Percentiles rank a stretch among this genome's conserved stretches.
Conservation (phyloP, 2,888 invertebrate species). For the Agrypnus murinus region DNA sequence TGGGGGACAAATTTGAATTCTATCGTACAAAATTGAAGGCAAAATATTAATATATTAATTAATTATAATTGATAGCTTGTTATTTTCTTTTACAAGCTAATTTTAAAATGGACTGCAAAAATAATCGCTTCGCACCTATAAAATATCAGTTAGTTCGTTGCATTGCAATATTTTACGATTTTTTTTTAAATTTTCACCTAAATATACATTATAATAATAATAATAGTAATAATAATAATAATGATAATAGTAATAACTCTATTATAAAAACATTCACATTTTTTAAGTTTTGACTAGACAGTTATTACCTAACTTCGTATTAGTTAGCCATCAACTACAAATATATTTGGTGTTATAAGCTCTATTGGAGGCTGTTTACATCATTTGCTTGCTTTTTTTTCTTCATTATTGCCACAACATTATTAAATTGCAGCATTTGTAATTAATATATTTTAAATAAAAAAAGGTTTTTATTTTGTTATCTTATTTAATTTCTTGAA, state of each 20-base stretch:
- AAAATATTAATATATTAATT: constrained; percentile 48
- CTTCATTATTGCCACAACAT: no score
- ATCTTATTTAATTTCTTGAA: no score
- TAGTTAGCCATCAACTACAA: constrained; percentile 34
- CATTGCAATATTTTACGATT: constrained; percentile 40
- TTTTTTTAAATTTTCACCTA: neutral
- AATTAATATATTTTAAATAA: no score
- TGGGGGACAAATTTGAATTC: constrained; percentile 6
- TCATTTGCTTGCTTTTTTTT: neutral
- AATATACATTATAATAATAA: no score
- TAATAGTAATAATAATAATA: no score
- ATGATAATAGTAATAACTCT: constrained; percentile 6
- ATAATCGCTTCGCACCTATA: constrained; percentile 22
- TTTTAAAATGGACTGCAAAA: constrained; percentile 33
- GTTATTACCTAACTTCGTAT: constrained; percentile 31
- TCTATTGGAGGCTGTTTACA: constrained; percentile 42
- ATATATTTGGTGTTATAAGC: constrained; percentile 49
- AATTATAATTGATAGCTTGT: constrained; percentile 20
- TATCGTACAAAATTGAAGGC: constrained; percentile 56
- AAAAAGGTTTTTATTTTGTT: no score
- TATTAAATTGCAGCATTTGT: no score
- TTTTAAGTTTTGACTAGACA: constrained; percentile 26
- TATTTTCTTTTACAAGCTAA: constrained; percentile 3
- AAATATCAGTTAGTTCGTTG: constrained; percentile 42
- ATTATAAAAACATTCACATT: constrained; percentile 36